These are phyloP conservation scores for Semibalanus balanoides DNA, from an alignment of 1,140 invertebrate species.

Conservation along the genomic window DNA sequence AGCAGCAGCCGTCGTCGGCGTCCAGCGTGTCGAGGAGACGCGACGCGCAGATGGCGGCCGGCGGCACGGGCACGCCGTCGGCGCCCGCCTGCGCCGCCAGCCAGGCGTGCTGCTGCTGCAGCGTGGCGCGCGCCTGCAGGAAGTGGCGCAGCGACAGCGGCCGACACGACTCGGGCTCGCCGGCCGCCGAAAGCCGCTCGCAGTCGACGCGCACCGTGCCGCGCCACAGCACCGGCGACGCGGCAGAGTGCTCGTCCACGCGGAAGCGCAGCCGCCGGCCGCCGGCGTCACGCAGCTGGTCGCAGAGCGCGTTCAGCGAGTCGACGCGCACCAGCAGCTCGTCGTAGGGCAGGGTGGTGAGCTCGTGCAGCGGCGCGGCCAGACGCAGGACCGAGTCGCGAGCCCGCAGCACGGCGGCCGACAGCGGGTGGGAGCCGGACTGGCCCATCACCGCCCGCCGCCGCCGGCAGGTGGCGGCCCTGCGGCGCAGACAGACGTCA, in stretches of 20 bases:
- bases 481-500: no score
- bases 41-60: background rate
- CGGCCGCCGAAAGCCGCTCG: background rate
- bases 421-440: background rate
- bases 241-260: background rate
- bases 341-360: background rate
- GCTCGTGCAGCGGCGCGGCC: background rate
- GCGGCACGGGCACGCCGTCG: no score
- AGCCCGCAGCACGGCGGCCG: background rate
- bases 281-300: background rate
- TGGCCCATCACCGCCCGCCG: no score
- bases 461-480: no score
- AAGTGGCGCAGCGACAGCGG: background rate
- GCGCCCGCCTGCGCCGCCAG: background rate
- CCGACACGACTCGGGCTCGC: background rate
- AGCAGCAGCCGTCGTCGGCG: slow-evolving; percentile 32
- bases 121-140: background rate
- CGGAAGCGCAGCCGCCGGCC: background rate
- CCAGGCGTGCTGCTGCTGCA: background rate
- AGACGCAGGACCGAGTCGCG: background rate
- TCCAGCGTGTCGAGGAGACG: background rate
- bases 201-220: background rate
- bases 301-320: background rate
- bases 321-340: background rate
- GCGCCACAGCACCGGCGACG: background rate